Percentiles rank a stretch among this genome's conserved stretches.
Conservation (phyloP, 2,888 invertebrate species). For the Nomada ruficornis region DNA sequence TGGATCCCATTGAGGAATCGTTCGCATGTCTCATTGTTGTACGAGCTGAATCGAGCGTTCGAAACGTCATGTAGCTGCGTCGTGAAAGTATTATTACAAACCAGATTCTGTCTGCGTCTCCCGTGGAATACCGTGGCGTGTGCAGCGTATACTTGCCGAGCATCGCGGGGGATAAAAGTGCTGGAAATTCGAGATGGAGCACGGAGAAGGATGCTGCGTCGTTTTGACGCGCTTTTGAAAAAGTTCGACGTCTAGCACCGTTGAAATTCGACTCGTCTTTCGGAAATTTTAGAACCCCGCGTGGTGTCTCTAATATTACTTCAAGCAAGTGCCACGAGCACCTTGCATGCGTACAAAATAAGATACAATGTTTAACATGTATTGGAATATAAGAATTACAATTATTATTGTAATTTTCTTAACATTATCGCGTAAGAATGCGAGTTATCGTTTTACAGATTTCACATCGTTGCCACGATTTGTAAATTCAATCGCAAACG, state of each 20-base stretch:
- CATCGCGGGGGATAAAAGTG: constrained; percentile 31
- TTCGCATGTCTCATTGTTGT: not conserved
- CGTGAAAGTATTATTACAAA: not conserved
- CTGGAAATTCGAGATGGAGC: constrained; percentile 31
- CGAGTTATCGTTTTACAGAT: too few species aligned
- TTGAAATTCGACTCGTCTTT: not conserved
- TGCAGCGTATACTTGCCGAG: constrained; percentile 36
- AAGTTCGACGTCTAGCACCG: not conserved
- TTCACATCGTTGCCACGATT: too few species aligned
- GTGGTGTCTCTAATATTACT: too few species aligned
- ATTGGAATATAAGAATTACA: too few species aligned
- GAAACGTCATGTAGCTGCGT: too few species aligned
- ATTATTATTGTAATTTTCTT: too few species aligned
- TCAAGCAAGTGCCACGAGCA: too few species aligned
- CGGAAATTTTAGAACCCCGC: not conserved
- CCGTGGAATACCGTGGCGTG: constrained; percentile 1
- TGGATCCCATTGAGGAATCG: not conserved
- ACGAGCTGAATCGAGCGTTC: not conserved
- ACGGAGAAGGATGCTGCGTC: not conserved
- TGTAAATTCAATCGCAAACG: too few species aligned
- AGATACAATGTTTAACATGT: too few species aligned
- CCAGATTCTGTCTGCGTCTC: constrained; percentile 10
- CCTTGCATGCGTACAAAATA: too few species aligned
- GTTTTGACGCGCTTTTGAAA: not conserved
- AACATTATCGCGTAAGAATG: too few species aligned